Percentiles rank a stretch among this genome's conserved stretches.
Conservation (phyloP, 2,797 vertebrate species). For the Oryzias dopingdopingensis region DNA sequence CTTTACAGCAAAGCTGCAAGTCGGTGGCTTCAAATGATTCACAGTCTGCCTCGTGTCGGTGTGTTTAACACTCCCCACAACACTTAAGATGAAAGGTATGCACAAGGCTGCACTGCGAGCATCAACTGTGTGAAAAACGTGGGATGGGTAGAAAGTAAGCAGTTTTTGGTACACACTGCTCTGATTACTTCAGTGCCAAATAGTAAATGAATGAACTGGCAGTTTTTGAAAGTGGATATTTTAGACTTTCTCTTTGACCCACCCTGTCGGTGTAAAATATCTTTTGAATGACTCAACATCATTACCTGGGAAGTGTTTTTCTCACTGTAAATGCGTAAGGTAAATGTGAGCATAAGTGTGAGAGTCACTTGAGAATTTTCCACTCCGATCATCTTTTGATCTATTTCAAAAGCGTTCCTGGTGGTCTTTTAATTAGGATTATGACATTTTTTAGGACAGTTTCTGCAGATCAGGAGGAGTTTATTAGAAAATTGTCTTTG, state of each 20-base stretch:
- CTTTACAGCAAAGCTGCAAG: constrained; percentile 43
- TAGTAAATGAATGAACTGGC: too few relatives aligned
- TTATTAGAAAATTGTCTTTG: too few relatives aligned
- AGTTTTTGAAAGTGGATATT: too few relatives aligned
- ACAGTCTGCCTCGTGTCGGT: constrained; percentile 41
- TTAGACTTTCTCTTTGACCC: neutral
- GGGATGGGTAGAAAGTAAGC: too few relatives aligned
- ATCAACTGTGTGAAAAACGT: neutral
- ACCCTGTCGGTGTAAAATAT: neutral
- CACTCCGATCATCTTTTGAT: too few relatives aligned
- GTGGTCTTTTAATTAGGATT: too few relatives aligned
- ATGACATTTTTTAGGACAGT: too few relatives aligned
- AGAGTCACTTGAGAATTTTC: too few relatives aligned
- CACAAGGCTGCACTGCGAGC: constrained; percentile 6
- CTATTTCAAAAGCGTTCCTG: too few relatives aligned
- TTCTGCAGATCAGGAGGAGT: too few relatives aligned
- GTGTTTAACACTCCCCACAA: constrained; percentile 56
- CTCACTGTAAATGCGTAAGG: neutral
- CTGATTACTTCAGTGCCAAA: too few relatives aligned
- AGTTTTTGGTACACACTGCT: too few relatives aligned
- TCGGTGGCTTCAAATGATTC: constrained; percentile 60
- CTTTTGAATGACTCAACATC: neutral
- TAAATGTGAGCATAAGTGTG: neutral
- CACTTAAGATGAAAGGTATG: constrained; percentile 47
- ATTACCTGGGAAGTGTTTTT: neutral